These are phyloP conservation scores for Sycobia sp. DNA, from an alignment of 1,140 invertebrate species.

Conservation along the genomic window DNA sequence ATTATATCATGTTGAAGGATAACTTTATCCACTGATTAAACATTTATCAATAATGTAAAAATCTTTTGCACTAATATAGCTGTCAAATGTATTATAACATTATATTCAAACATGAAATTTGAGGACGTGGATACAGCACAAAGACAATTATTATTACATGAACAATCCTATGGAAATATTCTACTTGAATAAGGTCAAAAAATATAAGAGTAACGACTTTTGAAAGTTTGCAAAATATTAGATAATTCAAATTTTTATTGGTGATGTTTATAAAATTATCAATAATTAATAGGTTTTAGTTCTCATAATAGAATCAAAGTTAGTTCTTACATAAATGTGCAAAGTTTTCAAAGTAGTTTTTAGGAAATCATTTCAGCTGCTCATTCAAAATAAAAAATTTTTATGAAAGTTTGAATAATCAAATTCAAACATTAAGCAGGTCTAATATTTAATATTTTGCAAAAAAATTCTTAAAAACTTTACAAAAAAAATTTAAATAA, in stretches of 20 bases:
- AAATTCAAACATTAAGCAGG: no score
- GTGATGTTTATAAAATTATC: no score
- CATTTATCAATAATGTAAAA: slow-evolving; percentile 7
- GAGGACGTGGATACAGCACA: not conserved
- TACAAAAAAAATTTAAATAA: slow-evolving; percentile 9
- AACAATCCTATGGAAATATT: no score
- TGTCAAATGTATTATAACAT: not conserved
- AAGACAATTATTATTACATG: not conserved
- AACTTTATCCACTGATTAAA: slow-evolving; percentile 21
- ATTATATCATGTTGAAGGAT: slow-evolving; percentile 23
- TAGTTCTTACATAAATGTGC: no score
- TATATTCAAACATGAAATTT: not conserved
- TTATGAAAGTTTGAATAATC: no score
- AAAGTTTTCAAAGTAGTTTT: no score
- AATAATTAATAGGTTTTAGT: no score
- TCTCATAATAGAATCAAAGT: no score
- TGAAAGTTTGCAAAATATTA: not conserved
- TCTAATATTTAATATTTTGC: no score
- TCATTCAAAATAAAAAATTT: no score
- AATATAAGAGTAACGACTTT: not conserved
- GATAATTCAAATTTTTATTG: not conserved
- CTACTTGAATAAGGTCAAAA: no score
- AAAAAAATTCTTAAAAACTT: not conserved
- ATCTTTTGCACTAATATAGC: slow-evolving; percentile 6
- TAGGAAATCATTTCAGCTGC: no score